These are phyloP conservation scores for Ephialtes manifestator DNA, from an alignment of 2,888 invertebrate genomes.

Conservation along the genomic window DNA sequence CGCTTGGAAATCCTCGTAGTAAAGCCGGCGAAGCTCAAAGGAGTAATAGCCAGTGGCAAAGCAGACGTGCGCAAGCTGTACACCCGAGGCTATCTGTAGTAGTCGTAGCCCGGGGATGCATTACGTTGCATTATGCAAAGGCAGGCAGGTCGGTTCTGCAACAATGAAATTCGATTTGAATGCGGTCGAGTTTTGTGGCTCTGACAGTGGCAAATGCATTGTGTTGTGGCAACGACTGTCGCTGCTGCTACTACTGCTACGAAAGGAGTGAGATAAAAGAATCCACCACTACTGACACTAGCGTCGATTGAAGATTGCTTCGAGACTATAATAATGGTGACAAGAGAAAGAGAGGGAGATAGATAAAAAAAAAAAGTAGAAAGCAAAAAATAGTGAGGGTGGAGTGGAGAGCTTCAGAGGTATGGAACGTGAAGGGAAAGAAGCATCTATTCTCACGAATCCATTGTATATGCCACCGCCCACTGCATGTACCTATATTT, in stretches of 20 bases:
- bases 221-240: conserved; percentile 28
- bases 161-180: conserved; percentile 72
- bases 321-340: conserved; percentile 48
- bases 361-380: neutral
- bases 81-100: conserved; percentile 34
- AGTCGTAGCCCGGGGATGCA: conserved; percentile 42
- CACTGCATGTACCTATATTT: conserved; percentile 33
- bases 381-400: conserved; percentile 9
- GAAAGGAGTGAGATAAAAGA: conserved; percentile 40
- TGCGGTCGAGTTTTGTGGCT: conserved; percentile 66
- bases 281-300: conserved; percentile 9
- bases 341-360: conserved; percentile 26
- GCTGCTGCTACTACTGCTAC: neutral
- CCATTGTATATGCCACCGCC: conserved; percentile 50
- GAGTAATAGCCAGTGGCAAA: conserved; percentile 12
- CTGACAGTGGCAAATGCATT: conserved; percentile 26
- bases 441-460: conserved; percentile 36
- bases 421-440: neutral
- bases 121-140: conserved; percentile 66
- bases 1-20: conserved; percentile 9
- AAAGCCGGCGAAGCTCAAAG: conserved; percentile 38
- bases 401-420: neutral
- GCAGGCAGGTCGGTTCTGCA: conserved; percentile 47
- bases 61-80: conserved; percentile 15
- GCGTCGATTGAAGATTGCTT: conserved; percentile 4